These are phyloP conservation scores for Watsonalla binaria DNA, from an alignment of 2,888 invertebrate species.

Conservation along the genomic window DNA sequence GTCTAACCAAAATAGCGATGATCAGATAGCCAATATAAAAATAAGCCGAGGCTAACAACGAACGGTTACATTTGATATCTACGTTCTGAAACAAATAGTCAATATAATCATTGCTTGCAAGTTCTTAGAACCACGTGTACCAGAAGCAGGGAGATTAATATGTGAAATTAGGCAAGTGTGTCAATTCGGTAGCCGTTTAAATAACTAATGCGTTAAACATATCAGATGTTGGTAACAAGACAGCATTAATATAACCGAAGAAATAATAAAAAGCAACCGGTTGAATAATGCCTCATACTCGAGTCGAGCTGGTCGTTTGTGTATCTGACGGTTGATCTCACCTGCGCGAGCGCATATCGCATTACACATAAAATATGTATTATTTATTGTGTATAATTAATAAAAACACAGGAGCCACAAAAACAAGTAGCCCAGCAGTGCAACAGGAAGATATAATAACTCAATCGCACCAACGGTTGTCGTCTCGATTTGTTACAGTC, in stretches of 20 bases:
- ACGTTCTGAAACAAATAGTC: no score
- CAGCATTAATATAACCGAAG: conserved; percentile 48
- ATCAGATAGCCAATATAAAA: no score
- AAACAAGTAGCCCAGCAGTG: conserved; percentile 66
- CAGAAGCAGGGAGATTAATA: neutral
- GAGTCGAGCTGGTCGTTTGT: conserved; percentile 42
- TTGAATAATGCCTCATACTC: conserved; percentile 66
- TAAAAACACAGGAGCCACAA: conserved; percentile 75
- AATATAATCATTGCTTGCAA: neutral
- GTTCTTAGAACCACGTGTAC: neutral
- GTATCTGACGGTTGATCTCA: conserved; percentile 63
- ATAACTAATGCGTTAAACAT: conserved; percentile 24
- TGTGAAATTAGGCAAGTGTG: conserved; percentile 32
- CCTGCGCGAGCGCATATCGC: conserved; percentile 57
- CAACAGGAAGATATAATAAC: conserved; percentile 78
- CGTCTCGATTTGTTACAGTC: conserved; percentile 73
- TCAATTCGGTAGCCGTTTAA: conserved; percentile 43
- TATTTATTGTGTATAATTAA: conserved; percentile 77
- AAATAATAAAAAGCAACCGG: conserved; percentile 63
- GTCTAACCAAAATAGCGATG: no score
- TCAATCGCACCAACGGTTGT: conserved; percentile 69
- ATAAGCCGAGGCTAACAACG: no score
- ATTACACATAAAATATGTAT: conserved; percentile 77
- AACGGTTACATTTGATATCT: no score
- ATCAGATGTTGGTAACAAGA: conserved; percentile 34